A percentile compares a stretch with the other conserved stretches of the same genome.
Evolutionary conservation across 2,797 vertebrate species (phyloP).

Genomic region (Columba guinea): DNA sequence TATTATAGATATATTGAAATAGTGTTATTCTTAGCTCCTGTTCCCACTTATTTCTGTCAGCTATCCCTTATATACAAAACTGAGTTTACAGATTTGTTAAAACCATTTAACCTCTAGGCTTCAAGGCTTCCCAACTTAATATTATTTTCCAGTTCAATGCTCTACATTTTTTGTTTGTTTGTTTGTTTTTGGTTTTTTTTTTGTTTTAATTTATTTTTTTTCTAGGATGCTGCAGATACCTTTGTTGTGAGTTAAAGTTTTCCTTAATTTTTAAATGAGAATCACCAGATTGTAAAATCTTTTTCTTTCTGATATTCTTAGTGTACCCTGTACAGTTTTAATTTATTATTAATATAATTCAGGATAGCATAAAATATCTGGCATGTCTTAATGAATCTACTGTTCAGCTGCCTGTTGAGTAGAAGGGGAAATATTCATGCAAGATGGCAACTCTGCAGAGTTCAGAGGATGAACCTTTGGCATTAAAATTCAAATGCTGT

Average conservation of each 20-base stretch:
- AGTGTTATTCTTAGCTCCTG: not conserved
- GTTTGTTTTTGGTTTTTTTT: too few species aligned
- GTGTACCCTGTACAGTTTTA: not conserved
- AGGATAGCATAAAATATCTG: not conserved
- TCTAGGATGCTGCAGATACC: not conserved
- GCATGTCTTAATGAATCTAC: not conserved
- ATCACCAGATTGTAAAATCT: not conserved
- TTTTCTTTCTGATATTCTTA: not conserved
- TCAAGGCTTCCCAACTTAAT: not conserved
- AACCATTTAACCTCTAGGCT: not conserved
- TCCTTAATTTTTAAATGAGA: not conserved
- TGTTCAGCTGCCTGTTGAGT: not conserved
- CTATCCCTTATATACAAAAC: not conserved
- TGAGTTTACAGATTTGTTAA: not conserved
- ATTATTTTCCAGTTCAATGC: not conserved
- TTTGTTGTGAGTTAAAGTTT: not conserved
- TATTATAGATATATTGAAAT: not conserved
- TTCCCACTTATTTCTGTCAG: not conserved
- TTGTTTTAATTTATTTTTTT: not conserved
- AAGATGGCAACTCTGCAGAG: not conserved
- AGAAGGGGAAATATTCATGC: not conserved
- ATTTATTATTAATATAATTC: conserved; percentile 23
- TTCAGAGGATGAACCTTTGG: not conserved
- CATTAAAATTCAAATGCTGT: not conserved
- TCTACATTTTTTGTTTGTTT: not conserved